These are phyloP conservation scores for Apamea sordens DNA, from an alignment of 2,888 invertebrate species.

Conservation along the genomic window DNA sequence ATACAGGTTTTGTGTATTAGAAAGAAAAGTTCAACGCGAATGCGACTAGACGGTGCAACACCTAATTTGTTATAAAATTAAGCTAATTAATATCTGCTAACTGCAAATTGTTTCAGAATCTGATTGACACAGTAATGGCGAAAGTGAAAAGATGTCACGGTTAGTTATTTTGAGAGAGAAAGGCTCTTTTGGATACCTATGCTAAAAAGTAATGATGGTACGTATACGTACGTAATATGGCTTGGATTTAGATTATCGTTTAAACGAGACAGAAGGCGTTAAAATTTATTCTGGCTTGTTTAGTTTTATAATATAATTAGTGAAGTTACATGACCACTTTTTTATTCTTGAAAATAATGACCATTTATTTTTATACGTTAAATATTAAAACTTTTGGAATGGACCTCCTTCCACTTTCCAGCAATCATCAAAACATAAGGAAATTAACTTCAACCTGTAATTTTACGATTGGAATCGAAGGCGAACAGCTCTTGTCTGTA, in stretches of 20 bases:
- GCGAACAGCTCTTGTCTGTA: conserved; percentile 42
- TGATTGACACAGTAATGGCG: conserved; percentile 85
- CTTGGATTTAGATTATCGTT: conserved; percentile 61
- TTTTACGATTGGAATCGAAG: conserved; percentile 63
- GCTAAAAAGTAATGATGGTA: conserved; percentile 68
- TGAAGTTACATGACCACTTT: conserved; percentile 43
- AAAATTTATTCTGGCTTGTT: conserved; percentile 51
- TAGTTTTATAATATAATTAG: conserved; percentile 59
- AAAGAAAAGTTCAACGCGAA: conserved; percentile 64
- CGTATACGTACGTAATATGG: conserved; percentile 65
- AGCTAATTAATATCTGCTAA: conserved; percentile 83
- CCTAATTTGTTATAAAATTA: conserved; percentile 67
- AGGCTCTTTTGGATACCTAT: conserved; percentile 78
- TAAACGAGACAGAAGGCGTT: conserved; percentile 55
- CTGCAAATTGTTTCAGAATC: conserved; percentile 83
- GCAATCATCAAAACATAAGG: conserved; percentile 56
- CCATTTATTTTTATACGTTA: conserved; percentile 22
- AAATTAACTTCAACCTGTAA: conserved; percentile 56
- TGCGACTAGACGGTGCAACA: conserved; percentile 61
- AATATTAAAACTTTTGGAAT: conserved; percentile 22
- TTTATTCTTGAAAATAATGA: conserved; percentile 23
- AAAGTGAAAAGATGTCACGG: conserved; percentile 88
- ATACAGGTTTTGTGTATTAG: conserved; percentile 71
- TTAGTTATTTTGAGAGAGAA: conserved; percentile 86
- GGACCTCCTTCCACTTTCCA: conserved; percentile 38